These are phyloP conservation scores for Xiphorhynchus elegans DNA, from an alignment of 2,113 vertebrate species.

Conservation along the genomic window DNA sequence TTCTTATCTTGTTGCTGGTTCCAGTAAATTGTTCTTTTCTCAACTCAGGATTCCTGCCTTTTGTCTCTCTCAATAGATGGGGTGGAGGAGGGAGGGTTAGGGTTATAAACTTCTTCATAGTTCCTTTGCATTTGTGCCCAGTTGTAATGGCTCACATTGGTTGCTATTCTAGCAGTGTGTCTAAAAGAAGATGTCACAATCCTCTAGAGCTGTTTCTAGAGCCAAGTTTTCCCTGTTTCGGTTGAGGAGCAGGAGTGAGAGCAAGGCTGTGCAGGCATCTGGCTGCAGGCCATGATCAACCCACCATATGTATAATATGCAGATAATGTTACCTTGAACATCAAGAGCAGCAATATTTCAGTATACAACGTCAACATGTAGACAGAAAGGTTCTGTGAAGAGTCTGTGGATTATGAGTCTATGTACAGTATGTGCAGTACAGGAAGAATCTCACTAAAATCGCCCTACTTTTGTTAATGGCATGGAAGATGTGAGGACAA, in stretches of 20 bases:
- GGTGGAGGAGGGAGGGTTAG: too few species aligned
- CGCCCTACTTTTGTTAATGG: not conserved
- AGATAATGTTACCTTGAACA: not conserved
- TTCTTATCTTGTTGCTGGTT: not conserved
- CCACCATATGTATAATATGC: not conserved
- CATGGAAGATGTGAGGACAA: not conserved
- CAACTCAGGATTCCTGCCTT: accelerated
- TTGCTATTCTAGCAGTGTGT: not conserved
- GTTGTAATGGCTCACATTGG: not conserved
- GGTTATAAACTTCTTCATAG: not conserved
- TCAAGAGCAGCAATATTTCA: not conserved
- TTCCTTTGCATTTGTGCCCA: not conserved
- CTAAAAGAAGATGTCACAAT: not conserved
- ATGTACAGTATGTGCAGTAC: not conserved
- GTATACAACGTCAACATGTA: not conserved
- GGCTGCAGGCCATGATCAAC: not conserved
- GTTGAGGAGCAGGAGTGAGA: not conserved
- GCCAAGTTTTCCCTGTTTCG: not conserved
- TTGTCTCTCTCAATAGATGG: not conserved
- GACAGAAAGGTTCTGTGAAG: not conserved
- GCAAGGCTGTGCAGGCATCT: not conserved
- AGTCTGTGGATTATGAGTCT: not conserved
- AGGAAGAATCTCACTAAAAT: not conserved
- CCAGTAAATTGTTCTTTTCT: not conserved
- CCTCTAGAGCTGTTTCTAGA: not conserved